Evolutionary conservation across 2,888 invertebrate species (phyloP), one percentile per base, ranked within the genome.

Genomic region (Hirudinaria manillensis): DNA sequence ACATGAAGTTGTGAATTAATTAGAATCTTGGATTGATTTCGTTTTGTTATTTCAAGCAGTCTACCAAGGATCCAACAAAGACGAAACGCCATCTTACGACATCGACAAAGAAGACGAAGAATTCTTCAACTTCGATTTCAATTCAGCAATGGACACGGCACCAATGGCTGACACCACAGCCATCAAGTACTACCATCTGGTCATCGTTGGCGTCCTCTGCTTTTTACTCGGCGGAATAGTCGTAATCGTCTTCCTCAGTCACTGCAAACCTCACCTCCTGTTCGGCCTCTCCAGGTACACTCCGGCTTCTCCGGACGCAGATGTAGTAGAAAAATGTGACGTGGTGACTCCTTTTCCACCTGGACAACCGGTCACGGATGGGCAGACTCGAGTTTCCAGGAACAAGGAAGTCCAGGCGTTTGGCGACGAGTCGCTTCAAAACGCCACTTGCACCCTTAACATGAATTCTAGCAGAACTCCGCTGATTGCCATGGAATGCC

Each of bases 171-270:
- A 34, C 32, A 3, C 70, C 10, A 4, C 70, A 34, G 7, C 38
- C 7, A 70, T 70, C 38, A n/a, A 45, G 24, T 45, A 45, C 70
- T 27, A 45, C 70, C 38, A 45, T 24, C 24, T 70, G 32, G 38
- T 70, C 10, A 36, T 70, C 36, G 51, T 70, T 21, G 51, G 38
- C 10, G 51, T 70, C 70, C 2, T 70, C 24, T 45, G 38, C 36
- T 45, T 70, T 45, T 13, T 70, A 4, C 38, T 70, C 4, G 51
- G 38, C 36, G 51, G 27, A 4, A 70, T 70, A 2, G 27, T 70
- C 36, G 24, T 70, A 34, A 51, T 45, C 70, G 36, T 70, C 51
- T 45, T 70, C 36, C n/a, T 70, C 51, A 70, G 27, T 36, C 38
- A 45, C 27, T 70, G 45, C 38, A n/a, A 24, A 51, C 70, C 70